Conservation (phyloP, 2,797 vertebrate genomes). For the Chrysocyon brachyurus region DNA sequence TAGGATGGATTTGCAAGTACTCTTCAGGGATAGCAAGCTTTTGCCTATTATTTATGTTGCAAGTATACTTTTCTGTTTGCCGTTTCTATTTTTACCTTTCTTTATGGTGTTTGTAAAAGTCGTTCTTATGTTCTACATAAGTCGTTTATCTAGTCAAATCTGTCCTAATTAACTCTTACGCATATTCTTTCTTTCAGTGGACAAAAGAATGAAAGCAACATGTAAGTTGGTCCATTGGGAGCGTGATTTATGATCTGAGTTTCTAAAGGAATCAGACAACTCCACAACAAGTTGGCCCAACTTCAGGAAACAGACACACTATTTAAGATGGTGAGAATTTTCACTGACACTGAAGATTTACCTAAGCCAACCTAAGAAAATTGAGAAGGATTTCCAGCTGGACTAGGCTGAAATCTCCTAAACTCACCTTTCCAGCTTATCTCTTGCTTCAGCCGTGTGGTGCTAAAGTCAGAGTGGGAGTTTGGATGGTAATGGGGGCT, state of each 20-base stretch:
- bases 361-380: background rate
- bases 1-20: background rate
- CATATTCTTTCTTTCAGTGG: conserved; percentile 52
- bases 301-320: background rate
- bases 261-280: conserved; percentile 16
- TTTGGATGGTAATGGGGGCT: background rate
- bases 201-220: conserved; percentile 46
- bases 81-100: conserved; percentile 55
- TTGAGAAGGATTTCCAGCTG: conserved; percentile 28
- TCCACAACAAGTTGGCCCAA: background rate
- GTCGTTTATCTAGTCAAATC: conserved; percentile 45
- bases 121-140: background rate
- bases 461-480: background rate
- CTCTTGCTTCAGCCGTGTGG: background rate
- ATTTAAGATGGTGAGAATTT: conserved; percentile 48
- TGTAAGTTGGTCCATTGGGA: background rate
- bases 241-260: conserved; percentile 32
- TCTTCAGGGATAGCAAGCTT: background rate
- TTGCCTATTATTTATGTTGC: conserved; percentile 3
- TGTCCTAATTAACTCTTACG: conserved; percentile 26
- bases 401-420: background rate
- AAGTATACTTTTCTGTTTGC: conserved; percentile 10
- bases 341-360: conserved; percentile 56
- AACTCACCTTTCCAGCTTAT: background rate
- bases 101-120: conserved; percentile 41